A percentile compares a stretch with the other conserved stretches of the same genome.
phyloP scores from a whole-genome alignment of 2,888 invertebrate genomes.

The Parnassius apollo region DNA sequence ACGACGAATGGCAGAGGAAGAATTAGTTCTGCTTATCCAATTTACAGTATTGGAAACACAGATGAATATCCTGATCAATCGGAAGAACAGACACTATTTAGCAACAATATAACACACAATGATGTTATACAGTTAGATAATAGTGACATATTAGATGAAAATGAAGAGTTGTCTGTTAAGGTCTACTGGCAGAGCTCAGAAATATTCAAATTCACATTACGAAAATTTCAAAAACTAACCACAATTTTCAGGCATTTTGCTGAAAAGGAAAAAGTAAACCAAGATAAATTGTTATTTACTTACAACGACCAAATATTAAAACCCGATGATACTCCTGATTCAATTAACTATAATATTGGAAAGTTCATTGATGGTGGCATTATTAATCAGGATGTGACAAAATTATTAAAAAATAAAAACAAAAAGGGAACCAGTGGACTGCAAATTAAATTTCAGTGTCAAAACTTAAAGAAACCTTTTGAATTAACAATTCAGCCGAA shows the following conservation, averaged over 20 bases:
- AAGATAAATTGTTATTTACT: constrained; percentile 59
- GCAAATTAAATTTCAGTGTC: constrained; percentile 69
- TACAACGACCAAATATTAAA: constrained; percentile 62
- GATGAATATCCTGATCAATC: constrained; percentile 60
- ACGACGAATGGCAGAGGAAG: not conserved
- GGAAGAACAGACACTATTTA: constrained; percentile 50
- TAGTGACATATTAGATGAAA: constrained; percentile 49
- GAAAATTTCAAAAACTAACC: constrained; percentile 62
- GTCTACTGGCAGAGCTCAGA: constrained; percentile 69
- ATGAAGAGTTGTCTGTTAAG: constrained; percentile 70
- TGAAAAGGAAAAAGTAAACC: constrained; percentile 50
- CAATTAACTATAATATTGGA: constrained; percentile 61
- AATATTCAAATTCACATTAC: constrained; percentile 59
- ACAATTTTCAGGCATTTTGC: constrained; percentile 64
- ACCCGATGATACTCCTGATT: constrained; percentile 63
- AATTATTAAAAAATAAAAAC: constrained; percentile 34
- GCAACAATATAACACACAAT: constrained; percentile 31
- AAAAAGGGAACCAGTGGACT: constrained; percentile 41
- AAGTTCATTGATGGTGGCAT: constrained; percentile 75
- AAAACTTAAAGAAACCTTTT: constrained; percentile 62
- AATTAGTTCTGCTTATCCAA: constrained; percentile 34
- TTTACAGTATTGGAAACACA: constrained; percentile 59
- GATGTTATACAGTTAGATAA: constrained; percentile 40
- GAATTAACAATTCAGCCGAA: constrained; percentile 46
- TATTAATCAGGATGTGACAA: constrained; percentile 47